Conservation (phyloP, 2,113 vertebrate species). For the Lycaon pictus region DNA sequence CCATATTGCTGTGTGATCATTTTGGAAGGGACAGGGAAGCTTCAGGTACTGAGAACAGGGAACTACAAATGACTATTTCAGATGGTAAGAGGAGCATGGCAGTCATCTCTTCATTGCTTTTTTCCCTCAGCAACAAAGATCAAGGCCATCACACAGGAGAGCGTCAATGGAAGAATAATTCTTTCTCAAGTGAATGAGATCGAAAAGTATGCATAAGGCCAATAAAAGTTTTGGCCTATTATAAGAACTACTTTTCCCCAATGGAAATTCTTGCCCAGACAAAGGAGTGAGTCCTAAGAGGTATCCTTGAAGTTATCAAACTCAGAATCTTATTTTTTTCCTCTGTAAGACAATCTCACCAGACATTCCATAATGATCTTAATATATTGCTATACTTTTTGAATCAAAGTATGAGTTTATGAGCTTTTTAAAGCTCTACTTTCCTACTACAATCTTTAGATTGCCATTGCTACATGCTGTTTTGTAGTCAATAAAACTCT, state of each 20-base stretch:
- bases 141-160: constrained; percentile 94
- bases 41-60: neutral
- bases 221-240: neutral
- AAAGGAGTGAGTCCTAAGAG: constrained; percentile 37
- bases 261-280: neutral
- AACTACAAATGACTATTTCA: neutral
- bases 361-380: constrained; percentile 5
- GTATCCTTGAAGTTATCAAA: neutral
- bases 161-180: constrained; percentile 93
- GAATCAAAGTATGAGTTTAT: neutral
- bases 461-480: neutral
- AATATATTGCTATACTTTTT: neutral
- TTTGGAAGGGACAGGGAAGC: neutral
- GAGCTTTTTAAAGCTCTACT: constrained; percentile 19
- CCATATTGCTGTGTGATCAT: neutral
- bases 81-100: neutral
- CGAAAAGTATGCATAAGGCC: constrained; percentile 84
- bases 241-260: constrained; percentile 38
- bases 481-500: constrained; percentile 71
- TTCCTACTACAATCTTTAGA: neutral
- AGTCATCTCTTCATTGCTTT: constrained; percentile 60
- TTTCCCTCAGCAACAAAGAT: constrained; percentile 86
- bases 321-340: neutral
- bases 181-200: constrained; percentile 93
- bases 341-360: neutral